A percentile compares a stretch with the other conserved stretches of the same genome.
phyloP scores from a whole-genome alignment of 2,797 vertebrate genomes.

The Lutjanus argentimaculatus region DNA sequence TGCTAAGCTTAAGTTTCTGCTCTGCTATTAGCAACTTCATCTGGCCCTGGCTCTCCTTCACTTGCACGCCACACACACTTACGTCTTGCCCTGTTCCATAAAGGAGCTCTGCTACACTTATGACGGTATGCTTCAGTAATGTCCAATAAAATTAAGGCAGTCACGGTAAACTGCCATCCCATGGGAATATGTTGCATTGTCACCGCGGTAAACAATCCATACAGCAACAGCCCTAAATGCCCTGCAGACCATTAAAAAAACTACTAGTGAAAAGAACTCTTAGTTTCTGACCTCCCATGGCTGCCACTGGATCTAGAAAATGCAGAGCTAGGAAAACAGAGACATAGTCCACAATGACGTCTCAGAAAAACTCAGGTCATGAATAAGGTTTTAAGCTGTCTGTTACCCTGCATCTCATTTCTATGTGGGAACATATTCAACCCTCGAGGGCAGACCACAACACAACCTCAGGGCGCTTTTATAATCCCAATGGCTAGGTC shows the following conservation, averaged over 20 bases:
- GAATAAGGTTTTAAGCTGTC: constrained; percentile 60
- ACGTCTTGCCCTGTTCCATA: too few relatives aligned
- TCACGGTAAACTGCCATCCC: too few relatives aligned
- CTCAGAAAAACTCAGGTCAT: constrained; percentile 40
- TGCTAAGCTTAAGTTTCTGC: too few relatives aligned
- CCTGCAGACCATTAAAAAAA: background rate
- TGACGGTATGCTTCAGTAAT: too few relatives aligned
- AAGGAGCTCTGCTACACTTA: too few relatives aligned
- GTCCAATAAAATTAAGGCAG: too few relatives aligned
- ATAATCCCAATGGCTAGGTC: constrained; percentile 56
- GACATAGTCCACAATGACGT: constrained; percentile 31
- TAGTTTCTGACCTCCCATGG: constrained; percentile 9
- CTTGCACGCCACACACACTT: too few relatives aligned
- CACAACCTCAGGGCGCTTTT: constrained; percentile 54
- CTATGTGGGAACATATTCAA: constrained; percentile 64
- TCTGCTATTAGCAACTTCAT: too few relatives aligned
- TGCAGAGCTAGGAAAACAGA: constrained; percentile 44
- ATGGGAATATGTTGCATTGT: too few relatives aligned
- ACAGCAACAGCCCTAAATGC: too few relatives aligned
- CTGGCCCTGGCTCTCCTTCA: too few relatives aligned
- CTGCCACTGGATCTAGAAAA: constrained; percentile 29
- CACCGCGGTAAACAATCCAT: too few relatives aligned
- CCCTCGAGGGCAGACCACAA: constrained; percentile 57
- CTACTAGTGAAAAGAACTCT: background rate
- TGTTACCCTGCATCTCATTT: constrained; percentile 50